phyloP scores from a whole-genome alignment of 2,797 vertebrate species.

The Hybognathus amarus region DNA sequence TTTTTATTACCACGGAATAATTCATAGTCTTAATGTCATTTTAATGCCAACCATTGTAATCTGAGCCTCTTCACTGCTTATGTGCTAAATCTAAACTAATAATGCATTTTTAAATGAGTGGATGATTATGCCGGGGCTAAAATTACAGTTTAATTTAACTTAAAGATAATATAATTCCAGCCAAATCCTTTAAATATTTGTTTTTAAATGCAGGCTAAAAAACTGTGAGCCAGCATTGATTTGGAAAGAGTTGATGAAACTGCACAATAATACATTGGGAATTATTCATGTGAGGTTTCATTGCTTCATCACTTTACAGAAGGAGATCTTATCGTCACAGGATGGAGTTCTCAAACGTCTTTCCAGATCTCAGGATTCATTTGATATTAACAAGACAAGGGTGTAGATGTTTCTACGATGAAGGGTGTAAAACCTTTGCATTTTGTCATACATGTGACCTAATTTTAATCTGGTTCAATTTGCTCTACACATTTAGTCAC shows the following conservation, averaged over 20 bases:
- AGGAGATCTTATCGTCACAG: not conserved
- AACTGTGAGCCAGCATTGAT: not conserved
- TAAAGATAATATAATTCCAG: slow-evolving; percentile 19
- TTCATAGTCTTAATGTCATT: slow-evolving; percentile 40
- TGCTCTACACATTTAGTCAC: slow-evolving; percentile 67
- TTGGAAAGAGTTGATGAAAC: slow-evolving; percentile 50
- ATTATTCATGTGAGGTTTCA: slow-evolving; percentile 6
- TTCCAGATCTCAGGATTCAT: not conserved
- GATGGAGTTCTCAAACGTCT: not conserved
- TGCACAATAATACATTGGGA: slow-evolving; percentile 55
- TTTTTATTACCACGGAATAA: slow-evolving; percentile 14
- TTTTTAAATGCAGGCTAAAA: not conserved
- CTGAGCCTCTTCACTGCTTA: slow-evolving; percentile 29
- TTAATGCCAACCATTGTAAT: slow-evolving; percentile 34
- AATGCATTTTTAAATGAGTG: slow-evolving; percentile 42
- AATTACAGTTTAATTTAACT: slow-evolving; percentile 16
- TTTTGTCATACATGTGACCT: slow-evolving; percentile 62
- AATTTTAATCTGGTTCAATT: slow-evolving; percentile 63
- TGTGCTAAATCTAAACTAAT: slow-evolving; percentile 25
- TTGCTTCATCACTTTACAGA: not conserved
- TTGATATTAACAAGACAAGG: slow-evolving; percentile 35
- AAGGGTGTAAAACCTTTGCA: slow-evolving; percentile 47
- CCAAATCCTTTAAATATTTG: not conserved
- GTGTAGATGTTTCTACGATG: slow-evolving; percentile 41
- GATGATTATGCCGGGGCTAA: slow-evolving; percentile 11